Percentiles rank a stretch among this genome's conserved stretches.
These are phyloP conservation scores for Cynopterus brachyotis DNA, from an alignment of 2,113 vertebrate genomes.

Conservation along the genomic window DNA sequence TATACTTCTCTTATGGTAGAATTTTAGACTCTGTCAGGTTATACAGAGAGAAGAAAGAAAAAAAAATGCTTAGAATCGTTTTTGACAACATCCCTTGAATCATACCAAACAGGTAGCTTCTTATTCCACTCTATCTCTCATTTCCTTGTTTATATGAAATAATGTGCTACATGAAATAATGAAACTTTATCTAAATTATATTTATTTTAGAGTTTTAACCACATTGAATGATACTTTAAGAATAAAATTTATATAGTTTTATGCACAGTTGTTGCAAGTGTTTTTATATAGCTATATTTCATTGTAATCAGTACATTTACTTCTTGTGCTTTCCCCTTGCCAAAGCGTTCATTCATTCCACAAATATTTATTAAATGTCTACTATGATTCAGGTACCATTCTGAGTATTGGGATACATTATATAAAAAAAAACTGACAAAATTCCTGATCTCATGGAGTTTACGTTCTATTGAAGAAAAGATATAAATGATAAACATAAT, in stretches of 20 bases:
- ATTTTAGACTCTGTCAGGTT: background rate
- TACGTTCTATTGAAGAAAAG: background rate
- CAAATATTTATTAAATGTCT: background rate
- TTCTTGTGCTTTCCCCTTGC: background rate
- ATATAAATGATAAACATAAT: background rate
- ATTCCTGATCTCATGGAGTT: background rate
- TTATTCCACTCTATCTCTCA: background rate
- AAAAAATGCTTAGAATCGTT: background rate
- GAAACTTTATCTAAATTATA: background rate
- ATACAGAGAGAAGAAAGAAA: background rate
- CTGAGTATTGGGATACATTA: background rate
- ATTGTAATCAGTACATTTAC: background rate
- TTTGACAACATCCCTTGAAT: background rate
- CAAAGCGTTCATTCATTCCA: background rate
- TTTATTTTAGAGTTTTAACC: background rate
- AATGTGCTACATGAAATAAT: background rate
- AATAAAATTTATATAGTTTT: background rate
- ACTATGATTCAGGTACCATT: background rate
- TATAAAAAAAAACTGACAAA: background rate
- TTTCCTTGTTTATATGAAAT: background rate
- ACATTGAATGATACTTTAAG: background rate
- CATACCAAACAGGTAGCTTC: background rate
- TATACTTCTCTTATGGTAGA: background rate
- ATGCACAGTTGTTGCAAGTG: background rate
- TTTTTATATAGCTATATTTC: background rate